Percentiles rank a stretch among this genome's conserved stretches.
These are phyloP conservation scores for Eustalomyia histrio DNA, from an alignment of 2,888 invertebrate species.

Conservation along the genomic window DNA sequence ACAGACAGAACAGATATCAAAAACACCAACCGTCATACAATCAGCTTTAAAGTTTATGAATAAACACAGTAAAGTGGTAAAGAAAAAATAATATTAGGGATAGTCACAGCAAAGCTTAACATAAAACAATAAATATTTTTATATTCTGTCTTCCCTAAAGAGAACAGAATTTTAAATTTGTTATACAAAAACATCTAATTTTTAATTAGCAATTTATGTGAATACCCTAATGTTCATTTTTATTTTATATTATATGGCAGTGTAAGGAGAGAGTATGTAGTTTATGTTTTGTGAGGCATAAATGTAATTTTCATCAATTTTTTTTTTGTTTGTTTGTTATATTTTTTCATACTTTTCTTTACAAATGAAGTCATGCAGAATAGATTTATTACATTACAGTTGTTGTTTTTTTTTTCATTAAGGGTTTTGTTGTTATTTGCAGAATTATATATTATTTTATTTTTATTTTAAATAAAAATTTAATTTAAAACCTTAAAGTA, in stretches of 20 bases:
- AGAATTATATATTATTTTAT: neutral
- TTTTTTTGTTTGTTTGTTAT: constrained; percentile 1
- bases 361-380: constrained; percentile 59
- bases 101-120: neutral
- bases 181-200: no score
- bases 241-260: neutral
- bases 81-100: neutral
- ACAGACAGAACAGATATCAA: constrained; percentile 31
- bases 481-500: neutral
- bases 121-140: no score
- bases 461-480: neutral
- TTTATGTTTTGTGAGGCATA: constrained; percentile 56
- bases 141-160: no score
- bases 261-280: neutral
- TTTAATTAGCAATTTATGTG: no score
- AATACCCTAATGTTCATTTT: no score
- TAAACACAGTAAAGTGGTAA: neutral
- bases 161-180: no score
- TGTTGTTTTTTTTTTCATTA: neutral
- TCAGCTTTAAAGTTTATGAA: constrained; percentile 26
- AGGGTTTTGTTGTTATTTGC: no score
- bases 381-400: constrained; percentile 55
- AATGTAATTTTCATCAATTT: constrained; percentile 62
- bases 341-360: constrained; percentile 54
- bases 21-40: constrained; percentile 6